A percentile compares a stretch with the other conserved stretches of the same genome.
These are phyloP conservation scores for Erebia ligea DNA, from an alignment of 2,888 invertebrate species.

Conservation along the genomic window DNA sequence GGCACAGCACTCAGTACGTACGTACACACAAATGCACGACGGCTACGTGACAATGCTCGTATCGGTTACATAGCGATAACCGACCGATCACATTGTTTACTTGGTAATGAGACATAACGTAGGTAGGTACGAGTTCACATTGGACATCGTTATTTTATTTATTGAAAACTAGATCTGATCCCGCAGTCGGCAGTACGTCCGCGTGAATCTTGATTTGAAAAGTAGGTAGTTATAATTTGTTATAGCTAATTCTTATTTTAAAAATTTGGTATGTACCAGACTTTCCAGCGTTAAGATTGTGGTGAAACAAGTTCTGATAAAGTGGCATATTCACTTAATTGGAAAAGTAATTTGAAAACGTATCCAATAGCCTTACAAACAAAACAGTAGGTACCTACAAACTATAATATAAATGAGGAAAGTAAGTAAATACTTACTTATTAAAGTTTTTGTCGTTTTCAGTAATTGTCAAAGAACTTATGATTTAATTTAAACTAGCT, in stretches of 20 bases:
- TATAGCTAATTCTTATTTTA: no score
- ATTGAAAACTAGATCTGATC: no score
- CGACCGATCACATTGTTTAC: slow-evolving; percentile 62
- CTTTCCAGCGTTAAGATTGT: no score
- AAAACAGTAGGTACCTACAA: background rate
- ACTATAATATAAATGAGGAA: no score
- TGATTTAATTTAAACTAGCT: no score
- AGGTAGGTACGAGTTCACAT: background rate
- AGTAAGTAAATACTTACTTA: no score
- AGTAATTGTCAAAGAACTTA: no score
- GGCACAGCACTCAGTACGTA: slow-evolving; percentile 22
- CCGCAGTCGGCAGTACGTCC: no score
- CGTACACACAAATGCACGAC: slow-evolving; percentile 61
- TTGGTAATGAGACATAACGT: slow-evolving; percentile 46
- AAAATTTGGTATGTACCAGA: no score
- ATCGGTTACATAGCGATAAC: slow-evolving; percentile 58
- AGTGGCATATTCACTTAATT: background rate
- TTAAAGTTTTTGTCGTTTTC: no score
- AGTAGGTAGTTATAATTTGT: background rate
- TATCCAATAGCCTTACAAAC: background rate
- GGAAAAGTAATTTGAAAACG: background rate
- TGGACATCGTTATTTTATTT: slow-evolving; percentile 3
- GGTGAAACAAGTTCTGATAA: background rate
- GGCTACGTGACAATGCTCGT: slow-evolving; percentile 69
- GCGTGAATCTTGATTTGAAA: background rate